Conservation (phyloP, 2,797 vertebrate species). For the Melanotaenia boesemani region DNA sequence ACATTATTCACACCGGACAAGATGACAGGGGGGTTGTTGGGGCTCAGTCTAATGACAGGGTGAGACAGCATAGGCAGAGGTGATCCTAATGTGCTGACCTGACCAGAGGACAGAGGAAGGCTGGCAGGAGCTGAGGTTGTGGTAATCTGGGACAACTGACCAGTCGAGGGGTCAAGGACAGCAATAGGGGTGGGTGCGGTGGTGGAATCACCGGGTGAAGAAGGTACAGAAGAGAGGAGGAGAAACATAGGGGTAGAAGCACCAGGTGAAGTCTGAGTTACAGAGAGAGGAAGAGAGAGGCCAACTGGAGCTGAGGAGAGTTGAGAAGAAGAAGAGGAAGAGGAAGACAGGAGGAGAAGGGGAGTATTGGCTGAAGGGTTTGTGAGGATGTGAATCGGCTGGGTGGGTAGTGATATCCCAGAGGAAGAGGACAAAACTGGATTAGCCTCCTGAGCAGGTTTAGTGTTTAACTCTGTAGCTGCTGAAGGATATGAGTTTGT, state of each 20-base stretch:
- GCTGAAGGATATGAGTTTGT: constrained; percentile 27
- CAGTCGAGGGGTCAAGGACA: constrained; percentile 73
- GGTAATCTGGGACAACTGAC: constrained; percentile 76
- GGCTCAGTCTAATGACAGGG: constrained; percentile 67
- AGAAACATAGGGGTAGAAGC: constrained; percentile 77
- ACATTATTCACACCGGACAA: constrained; percentile 66
- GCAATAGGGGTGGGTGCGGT: constrained; percentile 74
- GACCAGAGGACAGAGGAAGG: constrained; percentile 66
- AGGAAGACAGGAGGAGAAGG: constrained; percentile 78
- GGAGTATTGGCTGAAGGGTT: constrained; percentile 73
- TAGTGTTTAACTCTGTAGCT: constrained; percentile 22
- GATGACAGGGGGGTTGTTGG: constrained; percentile 66
- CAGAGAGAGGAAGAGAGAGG: constrained; percentile 77
- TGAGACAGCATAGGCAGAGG: constrained; percentile 64
- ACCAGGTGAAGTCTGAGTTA: constrained; percentile 65
- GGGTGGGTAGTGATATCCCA: constrained; percentile 55
- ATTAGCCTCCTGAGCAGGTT: constrained; percentile 42
- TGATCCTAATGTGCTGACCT: constrained; percentile 54
- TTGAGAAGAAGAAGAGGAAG: constrained; percentile 58
- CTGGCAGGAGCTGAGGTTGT: constrained; percentile 66
- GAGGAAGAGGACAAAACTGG: constrained; percentile 44
- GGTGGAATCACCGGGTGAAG: constrained; percentile 66
- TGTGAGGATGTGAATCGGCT: constrained; percentile 77
- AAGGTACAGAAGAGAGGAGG: constrained; percentile 79
- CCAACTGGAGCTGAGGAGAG: constrained; percentile 66